phyloP scores from a whole-genome alignment of 2,888 invertebrate genomes.

The Cheilosia pagana region DNA sequence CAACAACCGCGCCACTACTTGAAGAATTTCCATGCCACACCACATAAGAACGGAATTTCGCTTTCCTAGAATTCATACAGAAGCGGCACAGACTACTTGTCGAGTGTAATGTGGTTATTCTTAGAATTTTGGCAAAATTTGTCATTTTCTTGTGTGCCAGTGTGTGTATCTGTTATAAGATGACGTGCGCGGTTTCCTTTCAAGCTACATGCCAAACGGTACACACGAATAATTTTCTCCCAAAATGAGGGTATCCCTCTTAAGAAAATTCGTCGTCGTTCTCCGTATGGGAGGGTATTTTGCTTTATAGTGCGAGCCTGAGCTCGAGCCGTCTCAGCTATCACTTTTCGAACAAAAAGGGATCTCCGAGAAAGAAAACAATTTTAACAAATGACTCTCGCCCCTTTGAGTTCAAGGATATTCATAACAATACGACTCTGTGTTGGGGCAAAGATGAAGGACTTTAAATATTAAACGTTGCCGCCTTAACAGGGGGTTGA shows the following conservation, averaged over 20 bases:
- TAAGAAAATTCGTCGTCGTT: neutral
- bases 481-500: slow-evolving; percentile 24
- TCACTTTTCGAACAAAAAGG: slow-evolving; percentile 40
- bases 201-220: slow-evolving; percentile 35
- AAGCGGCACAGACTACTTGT: slow-evolving; percentile 34
- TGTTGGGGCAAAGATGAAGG: slow-evolving; percentile 9
- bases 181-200: slow-evolving; percentile 14
- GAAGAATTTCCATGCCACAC: slow-evolving; percentile 42
- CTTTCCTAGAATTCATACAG: neutral
- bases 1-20: slow-evolving; percentile 34
- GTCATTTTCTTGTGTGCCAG: slow-evolving; percentile 10
- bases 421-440: slow-evolving; percentile 49
- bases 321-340: slow-evolving; percentile 25
- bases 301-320: neutral
- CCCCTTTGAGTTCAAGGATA: slow-evolving; percentile 49
- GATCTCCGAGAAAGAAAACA: neutral
- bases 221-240: slow-evolving; percentile 29
- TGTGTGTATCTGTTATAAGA: slow-evolving; percentile 4
- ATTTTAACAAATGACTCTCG: slow-evolving; percentile 19
- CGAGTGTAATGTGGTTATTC: slow-evolving; percentile 49
- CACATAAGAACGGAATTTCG: slow-evolving; percentile 34
- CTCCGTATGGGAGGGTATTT: neutral
- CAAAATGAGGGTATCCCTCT: neutral
- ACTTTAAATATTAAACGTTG: slow-evolving; percentile 46
- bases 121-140: slow-evolving; percentile 61